phyloP scores from a whole-genome alignment of 2,797 vertebrate species.

The Clarias pachynema region DNA sequence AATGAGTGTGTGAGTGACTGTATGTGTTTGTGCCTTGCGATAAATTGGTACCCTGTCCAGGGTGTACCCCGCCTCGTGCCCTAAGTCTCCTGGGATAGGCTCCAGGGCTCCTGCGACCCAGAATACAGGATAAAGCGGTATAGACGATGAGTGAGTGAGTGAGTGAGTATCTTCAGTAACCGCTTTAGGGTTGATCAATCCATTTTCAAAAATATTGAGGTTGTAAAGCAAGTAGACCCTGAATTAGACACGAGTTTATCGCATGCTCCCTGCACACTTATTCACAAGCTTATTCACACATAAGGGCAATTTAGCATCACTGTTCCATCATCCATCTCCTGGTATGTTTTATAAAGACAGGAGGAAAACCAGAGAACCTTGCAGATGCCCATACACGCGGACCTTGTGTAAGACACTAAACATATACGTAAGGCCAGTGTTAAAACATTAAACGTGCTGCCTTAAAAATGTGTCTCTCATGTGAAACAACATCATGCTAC shows the following conservation, averaged over 20 bases:
- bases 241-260: neutral
- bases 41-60: no score
- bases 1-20: no score
- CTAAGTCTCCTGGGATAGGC: no score
- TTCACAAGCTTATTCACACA: neutral
- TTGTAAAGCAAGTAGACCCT: neutral
- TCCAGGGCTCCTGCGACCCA: no score
- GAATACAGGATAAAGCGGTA: no score
- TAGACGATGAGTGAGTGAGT: no score
- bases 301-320: neutral
- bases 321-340: neutral
- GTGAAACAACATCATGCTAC: slow-evolving; percentile 28
- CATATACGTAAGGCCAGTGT: neutral
- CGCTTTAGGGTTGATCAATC: neutral
- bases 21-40: no score
- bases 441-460: slow-evolving; percentile 3
- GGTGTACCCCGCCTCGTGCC: no score
- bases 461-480: neutral
- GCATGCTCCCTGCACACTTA: neutral
- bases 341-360: neutral
- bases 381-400: neutral
- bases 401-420: neutral
- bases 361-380: neutral
- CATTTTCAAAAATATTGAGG: neutral
- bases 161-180: neutral